Conservation (phyloP, 2,888 invertebrate species). For the Tipula unca region DNA sequence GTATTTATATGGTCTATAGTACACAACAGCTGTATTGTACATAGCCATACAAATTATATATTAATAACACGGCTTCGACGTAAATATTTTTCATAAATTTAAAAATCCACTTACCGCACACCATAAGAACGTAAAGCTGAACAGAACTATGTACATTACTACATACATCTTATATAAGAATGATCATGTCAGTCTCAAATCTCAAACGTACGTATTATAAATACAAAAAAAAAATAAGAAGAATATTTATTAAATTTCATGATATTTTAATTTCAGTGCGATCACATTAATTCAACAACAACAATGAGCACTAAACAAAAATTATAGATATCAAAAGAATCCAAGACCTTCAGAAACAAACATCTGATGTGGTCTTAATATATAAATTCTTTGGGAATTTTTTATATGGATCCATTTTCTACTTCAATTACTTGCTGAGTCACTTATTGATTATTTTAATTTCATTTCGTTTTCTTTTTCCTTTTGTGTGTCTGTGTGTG, state of each 20-base stretch:
- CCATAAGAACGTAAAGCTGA: neutral
- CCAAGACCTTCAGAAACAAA: neutral
- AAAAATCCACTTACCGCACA: neutral
- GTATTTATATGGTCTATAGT: neutral
- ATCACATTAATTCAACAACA: neutral
- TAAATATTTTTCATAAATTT: neutral
- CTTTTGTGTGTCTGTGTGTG: neutral
- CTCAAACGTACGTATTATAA: too few relatives aligned
- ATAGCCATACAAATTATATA: neutral
- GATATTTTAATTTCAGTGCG: slow-evolving; percentile 8
- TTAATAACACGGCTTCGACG: neutral
- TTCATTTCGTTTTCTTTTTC: neutral
- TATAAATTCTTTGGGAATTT: neutral
- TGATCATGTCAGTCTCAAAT: neutral
- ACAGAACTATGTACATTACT: neutral
- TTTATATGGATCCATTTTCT: neutral
- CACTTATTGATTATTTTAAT: slow-evolving; percentile 14
- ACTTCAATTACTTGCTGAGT: slow-evolving; percentile 14
- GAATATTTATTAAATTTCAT: slow-evolving; percentile 14
- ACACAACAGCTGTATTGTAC: neutral
- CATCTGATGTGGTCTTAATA: slow-evolving; percentile 14
- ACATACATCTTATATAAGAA: neutral
- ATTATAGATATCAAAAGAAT: slow-evolving; percentile 8
- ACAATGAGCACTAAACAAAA: neutral
- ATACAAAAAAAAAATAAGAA: neutral